A percentile compares a stretch with the other conserved stretches of the same genome.
phyloP scores from a whole-genome alignment of 2,888 invertebrate genomes.

The Acleris cristana region DNA sequence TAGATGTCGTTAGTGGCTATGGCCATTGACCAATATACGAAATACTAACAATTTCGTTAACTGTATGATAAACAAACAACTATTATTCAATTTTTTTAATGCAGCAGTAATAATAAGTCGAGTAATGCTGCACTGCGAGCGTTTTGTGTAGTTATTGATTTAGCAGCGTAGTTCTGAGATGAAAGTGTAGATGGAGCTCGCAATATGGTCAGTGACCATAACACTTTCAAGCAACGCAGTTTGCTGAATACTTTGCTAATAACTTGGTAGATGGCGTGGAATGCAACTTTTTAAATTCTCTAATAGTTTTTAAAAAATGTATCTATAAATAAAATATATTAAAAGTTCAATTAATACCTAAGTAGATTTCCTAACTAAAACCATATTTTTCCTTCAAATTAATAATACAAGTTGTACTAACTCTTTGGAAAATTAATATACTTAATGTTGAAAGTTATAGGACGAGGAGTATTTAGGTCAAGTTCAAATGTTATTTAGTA shows the following conservation, averaged over 20 bases:
- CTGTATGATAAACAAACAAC: background rate
- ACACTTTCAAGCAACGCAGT: background rate
- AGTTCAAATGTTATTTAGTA: background rate
- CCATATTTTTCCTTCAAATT: too few species aligned
- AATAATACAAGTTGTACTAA: too few species aligned
- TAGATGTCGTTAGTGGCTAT: constrained; percentile 15
- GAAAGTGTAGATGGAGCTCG: constrained; percentile 51
- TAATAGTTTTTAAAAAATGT: too few species aligned
- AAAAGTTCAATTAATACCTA: too few species aligned
- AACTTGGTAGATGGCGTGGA: constrained; percentile 35
- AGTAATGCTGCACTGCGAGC: fast-evolving
- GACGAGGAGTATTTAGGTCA: background rate
- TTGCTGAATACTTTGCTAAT: constrained; percentile 8
- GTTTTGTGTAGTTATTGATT: background rate
- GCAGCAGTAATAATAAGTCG: background rate
- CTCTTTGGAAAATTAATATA: too few species aligned
- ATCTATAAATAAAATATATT: too few species aligned
- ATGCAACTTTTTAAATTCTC: background rate
- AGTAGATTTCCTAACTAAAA: too few species aligned
- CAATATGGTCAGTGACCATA: constrained; percentile 53
- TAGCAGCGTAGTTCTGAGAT: background rate
- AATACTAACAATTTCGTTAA: background rate
- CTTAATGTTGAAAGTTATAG: background rate
- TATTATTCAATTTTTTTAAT: too few species aligned
- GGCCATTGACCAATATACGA: constrained; percentile 7